Evolutionary conservation across 2,888 invertebrate genomes (phyloP).

Genomic region (Eupithecia inturbata): DNA sequence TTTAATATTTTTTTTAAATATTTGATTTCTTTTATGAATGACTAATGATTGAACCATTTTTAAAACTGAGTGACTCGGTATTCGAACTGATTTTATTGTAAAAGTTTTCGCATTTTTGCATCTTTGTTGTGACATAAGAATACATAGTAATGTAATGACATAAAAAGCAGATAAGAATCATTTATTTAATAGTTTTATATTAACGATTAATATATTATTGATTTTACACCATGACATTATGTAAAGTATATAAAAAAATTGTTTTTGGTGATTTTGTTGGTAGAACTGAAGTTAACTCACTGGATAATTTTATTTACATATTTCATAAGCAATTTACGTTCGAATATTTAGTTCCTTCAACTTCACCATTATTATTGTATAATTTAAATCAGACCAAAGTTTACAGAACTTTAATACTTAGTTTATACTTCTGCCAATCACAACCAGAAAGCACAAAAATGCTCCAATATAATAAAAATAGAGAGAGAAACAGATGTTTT

Average conservation of each 20-base stretch:
- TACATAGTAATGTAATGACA: not conserved
- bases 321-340: not conserved
- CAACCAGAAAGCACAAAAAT: slow-evolving; percentile 30
- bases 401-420: slow-evolving; percentile 21
- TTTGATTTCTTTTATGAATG: slow-evolving; percentile 1
- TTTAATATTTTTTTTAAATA: slow-evolving; percentile 10
- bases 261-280: not conserved
- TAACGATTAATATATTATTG: slow-evolving; percentile 27
- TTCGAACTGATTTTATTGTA: slow-evolving; percentile 14
- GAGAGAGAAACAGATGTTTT: slow-evolving; percentile 51
- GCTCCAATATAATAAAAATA: slow-evolving; percentile 40
- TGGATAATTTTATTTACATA: not conserved
- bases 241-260: not conserved
- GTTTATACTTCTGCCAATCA: slow-evolving; percentile 25
- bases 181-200: not conserved
- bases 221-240: slow-evolving; percentile 51
- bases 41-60: too few relatives aligned
- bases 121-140: not conserved
- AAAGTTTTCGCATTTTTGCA: slow-evolving; percentile 24
- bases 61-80: not conserved
- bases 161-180: not conserved
- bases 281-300: not conserved
- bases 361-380: not conserved
- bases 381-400: slow-evolving; percentile 28
- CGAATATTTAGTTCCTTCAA: not conserved